Evolutionary conservation across 2,888 invertebrate species (phyloP).

Genomic region (Macroteleia sp.): DNA sequence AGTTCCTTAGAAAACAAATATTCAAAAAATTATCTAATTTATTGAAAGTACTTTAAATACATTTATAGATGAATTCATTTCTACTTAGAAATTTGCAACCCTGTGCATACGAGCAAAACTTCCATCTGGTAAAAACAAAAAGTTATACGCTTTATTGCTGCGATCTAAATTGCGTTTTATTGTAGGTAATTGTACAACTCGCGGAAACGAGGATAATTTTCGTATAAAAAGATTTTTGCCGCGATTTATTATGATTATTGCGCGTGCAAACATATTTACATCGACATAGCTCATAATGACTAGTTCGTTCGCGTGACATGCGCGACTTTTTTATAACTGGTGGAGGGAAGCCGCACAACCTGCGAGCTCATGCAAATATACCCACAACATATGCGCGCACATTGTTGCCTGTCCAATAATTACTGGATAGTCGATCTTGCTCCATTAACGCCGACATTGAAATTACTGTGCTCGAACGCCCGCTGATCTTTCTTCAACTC

Average conservation of each 20-base stretch:
- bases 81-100: too few species aligned
- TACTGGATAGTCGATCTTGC: slow-evolving; percentile 53
- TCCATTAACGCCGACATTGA: slow-evolving; percentile 65
- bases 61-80: too few species aligned
- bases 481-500: slow-evolving; percentile 56
- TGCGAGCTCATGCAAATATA: slow-evolving; percentile 45
- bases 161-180: slow-evolving; percentile 34
- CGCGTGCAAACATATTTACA: slow-evolving; percentile 31
- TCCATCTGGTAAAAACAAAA: too few species aligned
- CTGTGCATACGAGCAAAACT: too few species aligned
- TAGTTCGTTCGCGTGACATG: slow-evolving; percentile 45
- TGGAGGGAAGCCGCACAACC: neutral
- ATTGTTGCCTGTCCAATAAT: slow-evolving; percentile 59
- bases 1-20: too few species aligned
- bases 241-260: slow-evolving; percentile 25
- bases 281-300: slow-evolving; percentile 29
- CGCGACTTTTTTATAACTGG: slow-evolving; percentile 30
- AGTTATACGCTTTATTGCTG: neutral
- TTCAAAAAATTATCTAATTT: too few species aligned
- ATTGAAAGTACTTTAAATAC: too few species aligned
- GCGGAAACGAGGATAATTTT: slow-evolving; percentile 37
- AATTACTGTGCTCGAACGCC: slow-evolving; percentile 52
- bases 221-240: slow-evolving; percentile 23
- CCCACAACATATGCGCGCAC: slow-evolving; percentile 25
- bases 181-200: slow-evolving; percentile 30